A percentile compares a stretch with the other conserved stretches of the same genome.
phyloP scores from a whole-genome alignment of 1,140 invertebrate species.

The Drosophila pallidifrons region DNA sequence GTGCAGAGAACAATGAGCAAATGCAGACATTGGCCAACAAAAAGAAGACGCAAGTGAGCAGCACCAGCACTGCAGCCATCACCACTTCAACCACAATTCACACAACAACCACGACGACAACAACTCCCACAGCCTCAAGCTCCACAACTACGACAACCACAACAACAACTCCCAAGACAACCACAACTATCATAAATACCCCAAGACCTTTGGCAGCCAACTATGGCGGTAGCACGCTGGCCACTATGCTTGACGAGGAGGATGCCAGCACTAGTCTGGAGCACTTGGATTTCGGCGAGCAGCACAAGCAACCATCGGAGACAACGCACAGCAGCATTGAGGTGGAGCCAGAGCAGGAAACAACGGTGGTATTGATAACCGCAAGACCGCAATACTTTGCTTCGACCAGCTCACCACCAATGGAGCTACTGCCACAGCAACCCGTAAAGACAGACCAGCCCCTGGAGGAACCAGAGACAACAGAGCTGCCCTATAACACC shows the following conservation, averaged over 20 bases:
- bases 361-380: slow-evolving; percentile 69
- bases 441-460: slow-evolving; percentile 26
- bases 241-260: slow-evolving; percentile 71
- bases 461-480: slow-evolving; percentile 60
- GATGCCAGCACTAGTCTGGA: slow-evolving; percentile 36
- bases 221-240: slow-evolving; percentile 72
- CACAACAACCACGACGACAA: neutral
- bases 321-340: slow-evolving; percentile 67
- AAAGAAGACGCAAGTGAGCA: slow-evolving; percentile 43
- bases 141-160: slow-evolving; percentile 28
- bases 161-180: slow-evolving; percentile 23
- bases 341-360: slow-evolving; percentile 40
- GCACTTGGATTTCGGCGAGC: slow-evolving; percentile 27
- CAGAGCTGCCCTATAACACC: slow-evolving; percentile 59
- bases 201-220: slow-evolving; percentile 41
- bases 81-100: neutral
- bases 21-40: slow-evolving; percentile 56
- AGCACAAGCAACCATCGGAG: slow-evolving; percentile 2
- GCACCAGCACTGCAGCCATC: neutral
- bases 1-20: slow-evolving; percentile 50
- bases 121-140: slow-evolving; percentile 5
- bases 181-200: slow-evolving; percentile 33
- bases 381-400: slow-evolving; percentile 72
- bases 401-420: slow-evolving; percentile 18
- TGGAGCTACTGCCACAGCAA: slow-evolving; percentile 14